These are phyloP conservation scores for Autographa pulchrina DNA, from an alignment of 2,888 invertebrate species.

Conservation along the genomic window DNA sequence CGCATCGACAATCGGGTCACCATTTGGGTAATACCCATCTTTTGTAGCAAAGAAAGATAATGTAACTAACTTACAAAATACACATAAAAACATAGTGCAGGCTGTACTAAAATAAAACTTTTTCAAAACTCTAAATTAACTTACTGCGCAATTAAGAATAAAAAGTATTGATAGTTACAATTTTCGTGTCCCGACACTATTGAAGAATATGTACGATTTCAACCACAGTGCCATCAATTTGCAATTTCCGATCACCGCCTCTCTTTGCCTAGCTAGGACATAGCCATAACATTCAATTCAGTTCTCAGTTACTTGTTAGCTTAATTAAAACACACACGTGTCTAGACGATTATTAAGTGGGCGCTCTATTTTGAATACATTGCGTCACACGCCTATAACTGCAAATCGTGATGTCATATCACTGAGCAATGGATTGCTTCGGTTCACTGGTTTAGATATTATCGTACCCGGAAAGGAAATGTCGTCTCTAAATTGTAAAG, in stretches of 20 bases:
- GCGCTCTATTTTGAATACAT: slow-evolving; percentile 33
- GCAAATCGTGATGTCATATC: slow-evolving; percentile 45
- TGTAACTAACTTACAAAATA: too few species aligned
- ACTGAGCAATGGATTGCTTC: slow-evolving; percentile 25
- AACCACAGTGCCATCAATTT: neutral
- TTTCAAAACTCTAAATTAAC: too few species aligned
- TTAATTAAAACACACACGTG: slow-evolving; percentile 51
- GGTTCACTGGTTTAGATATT: slow-evolving; percentile 3
- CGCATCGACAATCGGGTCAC: too few species aligned
- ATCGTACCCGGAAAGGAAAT: neutral
- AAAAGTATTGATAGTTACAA: too few species aligned
- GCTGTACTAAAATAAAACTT: too few species aligned
- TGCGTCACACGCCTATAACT: slow-evolving; percentile 46
- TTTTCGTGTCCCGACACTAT: too few species aligned
- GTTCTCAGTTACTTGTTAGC: slow-evolving; percentile 17
- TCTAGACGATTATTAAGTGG: slow-evolving; percentile 37
- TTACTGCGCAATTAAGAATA: too few species aligned
- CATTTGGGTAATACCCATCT: too few species aligned
- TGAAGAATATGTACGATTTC: too few species aligned
- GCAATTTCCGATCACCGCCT: neutral
- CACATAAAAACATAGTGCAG: too few species aligned
- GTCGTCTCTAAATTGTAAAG: neutral
- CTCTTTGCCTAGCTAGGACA: neutral
- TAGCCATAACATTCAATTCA: slow-evolving; percentile 14
- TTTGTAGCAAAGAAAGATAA: too few species aligned